Base-by-base conservation (phyloP, 2,888 invertebrate genomes). In the Autographa pulchrina region DNA sequence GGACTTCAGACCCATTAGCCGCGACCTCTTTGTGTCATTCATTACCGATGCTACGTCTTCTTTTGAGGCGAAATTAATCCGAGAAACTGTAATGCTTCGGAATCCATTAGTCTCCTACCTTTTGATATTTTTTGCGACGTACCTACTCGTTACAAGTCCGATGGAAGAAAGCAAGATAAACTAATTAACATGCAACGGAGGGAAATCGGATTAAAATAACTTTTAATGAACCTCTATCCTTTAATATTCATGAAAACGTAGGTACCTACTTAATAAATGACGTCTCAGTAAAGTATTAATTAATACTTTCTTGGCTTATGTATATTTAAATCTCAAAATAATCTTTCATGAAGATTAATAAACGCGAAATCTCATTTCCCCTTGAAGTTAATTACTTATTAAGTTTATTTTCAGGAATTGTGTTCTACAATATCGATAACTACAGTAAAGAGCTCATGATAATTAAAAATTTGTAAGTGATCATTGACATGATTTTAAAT, bases 1-100 rank as follows among this genome's bases (percentile, higher is more conserved):
- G 85, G 81, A 88, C 87, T 88, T 82, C 84, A 85, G 86, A 84
- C 80, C 90, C 88, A 92, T 93, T 93, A 92, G 88, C 86, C 83
- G 83, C 81, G 86, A 89, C 87, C 88, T 90, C 87, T 89, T 91
- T 89, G 86, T 89, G 89, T 89, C 87, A 86, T 56, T 56, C 88
- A 88, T 92, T 88, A 84, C 83, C 78, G 86, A 88, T 89, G 86
- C 87, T 85, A 80, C 72, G 65, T 77, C 86, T 79, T 84, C 83
- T 84, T 85, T 85, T 86, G 83, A 82, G 82, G 81, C 85, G 80
- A 87, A 89, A 89, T 90, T 89, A 89, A 90, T 90, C 86, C 82
- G 76, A 75, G 74, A 73, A 82, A 77, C 70, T 78, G 83, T 84
- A 75, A 78, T 77, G 62, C 69, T 64, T 82, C 83, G 82, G 79